Evolutionary conservation across 2,797 vertebrate species (phyloP).

Genomic region (Pelodytes ibericus): DNA sequence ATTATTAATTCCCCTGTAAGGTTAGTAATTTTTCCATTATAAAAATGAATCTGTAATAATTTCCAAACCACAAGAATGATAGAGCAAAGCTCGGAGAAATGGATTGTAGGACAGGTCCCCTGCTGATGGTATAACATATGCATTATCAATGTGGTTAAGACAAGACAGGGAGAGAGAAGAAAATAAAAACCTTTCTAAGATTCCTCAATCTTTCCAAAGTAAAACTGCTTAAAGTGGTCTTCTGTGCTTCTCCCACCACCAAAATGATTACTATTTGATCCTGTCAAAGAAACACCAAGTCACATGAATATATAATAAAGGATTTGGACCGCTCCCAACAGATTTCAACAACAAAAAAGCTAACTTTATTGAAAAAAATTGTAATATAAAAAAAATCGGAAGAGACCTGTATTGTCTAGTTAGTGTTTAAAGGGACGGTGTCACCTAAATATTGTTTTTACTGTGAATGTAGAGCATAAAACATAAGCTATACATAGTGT

Average conservation of each 20-base stretch:
- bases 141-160: conserved; percentile 70
- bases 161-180: conserved; percentile 43
- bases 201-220: conserved; percentile 4
- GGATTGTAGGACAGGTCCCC: conserved; percentile 60
- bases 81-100: conserved; percentile 64
- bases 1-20: conserved; percentile 70
- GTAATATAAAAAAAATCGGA: no score
- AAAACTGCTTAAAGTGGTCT: conserved; percentile 14
- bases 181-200: conserved; percentile 27
- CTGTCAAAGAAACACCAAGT: no score
- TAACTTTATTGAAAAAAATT: no score
- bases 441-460: no score
- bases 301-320: background rate
- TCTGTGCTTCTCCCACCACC: background rate
- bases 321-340: background rate
- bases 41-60: conserved; percentile 74
- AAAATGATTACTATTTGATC: background rate
- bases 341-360: no score
- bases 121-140: conserved; percentile 65
- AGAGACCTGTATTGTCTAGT: no score
- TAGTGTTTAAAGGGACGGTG: no score
- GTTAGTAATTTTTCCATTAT: conserved; percentile 75
- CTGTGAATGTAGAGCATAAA: no score
- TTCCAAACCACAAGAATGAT: conserved; percentile 69
- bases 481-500: no score